Conservation (phyloP, 2,888 invertebrate genomes). For the Drosophila putrida region DNA sequence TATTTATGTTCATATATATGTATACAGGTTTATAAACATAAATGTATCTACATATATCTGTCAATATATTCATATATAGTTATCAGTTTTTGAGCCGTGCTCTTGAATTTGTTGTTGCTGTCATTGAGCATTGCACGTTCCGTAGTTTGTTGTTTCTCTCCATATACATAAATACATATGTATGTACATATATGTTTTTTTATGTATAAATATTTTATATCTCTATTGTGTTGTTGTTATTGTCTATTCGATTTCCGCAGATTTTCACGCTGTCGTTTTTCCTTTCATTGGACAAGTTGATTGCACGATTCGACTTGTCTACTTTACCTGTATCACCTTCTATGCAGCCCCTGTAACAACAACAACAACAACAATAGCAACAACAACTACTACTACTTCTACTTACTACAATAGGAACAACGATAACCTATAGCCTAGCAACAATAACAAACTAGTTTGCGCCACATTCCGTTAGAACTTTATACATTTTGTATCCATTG, state of each 20-base stretch:
- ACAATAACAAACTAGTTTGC: constrained; percentile 56
- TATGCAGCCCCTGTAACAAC: constrained; percentile 28
- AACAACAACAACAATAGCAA: constrained; percentile 13
- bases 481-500: constrained; percentile 18
- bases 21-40: too few relatives aligned
- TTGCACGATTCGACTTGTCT: constrained; percentile 50
- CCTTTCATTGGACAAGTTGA: constrained; percentile 53
- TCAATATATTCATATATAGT: constrained; percentile 12
- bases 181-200: not conserved
- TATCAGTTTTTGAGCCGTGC: constrained; percentile 24
- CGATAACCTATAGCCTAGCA: constrained; percentile 28
- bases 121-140: constrained; percentile 45
- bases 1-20: too few relatives aligned
- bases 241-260: constrained; percentile 46
- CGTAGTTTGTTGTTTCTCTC: not conserved
- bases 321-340: constrained; percentile 52
- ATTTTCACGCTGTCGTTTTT: constrained; percentile 44
- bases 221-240: constrained; percentile 16
- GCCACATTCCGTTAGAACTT: constrained; percentile 57
- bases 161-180: not conserved
- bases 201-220: not conserved
- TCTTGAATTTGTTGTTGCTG: constrained; percentile 42
- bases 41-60: not conserved
- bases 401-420: not conserved
- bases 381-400: constrained; percentile 29